Evolutionary conservation across 2,888 invertebrate species (phyloP).

Genomic region (Oxycera nigricornis): DNA sequence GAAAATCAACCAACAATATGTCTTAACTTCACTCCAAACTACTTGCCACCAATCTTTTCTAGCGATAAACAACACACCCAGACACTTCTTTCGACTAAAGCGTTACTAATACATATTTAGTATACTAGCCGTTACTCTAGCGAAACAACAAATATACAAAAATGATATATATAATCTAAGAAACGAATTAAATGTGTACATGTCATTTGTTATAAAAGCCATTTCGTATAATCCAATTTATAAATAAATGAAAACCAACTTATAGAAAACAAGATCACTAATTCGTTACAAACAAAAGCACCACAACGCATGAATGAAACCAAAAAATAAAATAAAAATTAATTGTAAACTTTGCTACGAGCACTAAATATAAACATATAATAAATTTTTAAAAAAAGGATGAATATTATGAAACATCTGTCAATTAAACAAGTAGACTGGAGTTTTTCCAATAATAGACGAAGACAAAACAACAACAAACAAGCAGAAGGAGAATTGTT

Average conservation of each 20-base stretch:
- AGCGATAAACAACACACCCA: background rate
- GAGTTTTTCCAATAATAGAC: conserved; percentile 53
- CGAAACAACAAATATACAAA: background rate
- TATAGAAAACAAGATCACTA: too few relatives aligned
- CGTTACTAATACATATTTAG: background rate
- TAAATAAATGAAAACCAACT: too few relatives aligned
- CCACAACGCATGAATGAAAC: conserved; percentile 30
- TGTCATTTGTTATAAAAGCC: conserved; percentile 14
- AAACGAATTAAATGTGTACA: background rate
- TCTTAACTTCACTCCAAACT: background rate
- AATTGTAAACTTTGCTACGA: conserved; percentile 29
- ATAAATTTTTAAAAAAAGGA: conserved; percentile 49
- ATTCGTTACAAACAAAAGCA: background rate
- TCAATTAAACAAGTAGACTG: conserved; percentile 63
- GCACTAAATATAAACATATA: conserved; percentile 17
- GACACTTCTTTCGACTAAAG: conserved; percentile 10
- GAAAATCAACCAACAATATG: background rate
- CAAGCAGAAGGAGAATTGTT: background rate
- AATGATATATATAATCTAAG: background rate
- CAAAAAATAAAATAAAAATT: conserved; percentile 36
- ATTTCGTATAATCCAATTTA: background rate
- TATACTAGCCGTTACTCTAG: background rate
- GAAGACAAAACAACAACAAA: conserved; percentile 40
- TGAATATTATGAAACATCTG: conserved; percentile 58
- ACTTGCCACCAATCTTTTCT: conserved; percentile 30